Evolutionary conservation across 2,113 vertebrate genomes (phyloP).

Genomic region (Campylorhamphus procurvoides): DNA sequence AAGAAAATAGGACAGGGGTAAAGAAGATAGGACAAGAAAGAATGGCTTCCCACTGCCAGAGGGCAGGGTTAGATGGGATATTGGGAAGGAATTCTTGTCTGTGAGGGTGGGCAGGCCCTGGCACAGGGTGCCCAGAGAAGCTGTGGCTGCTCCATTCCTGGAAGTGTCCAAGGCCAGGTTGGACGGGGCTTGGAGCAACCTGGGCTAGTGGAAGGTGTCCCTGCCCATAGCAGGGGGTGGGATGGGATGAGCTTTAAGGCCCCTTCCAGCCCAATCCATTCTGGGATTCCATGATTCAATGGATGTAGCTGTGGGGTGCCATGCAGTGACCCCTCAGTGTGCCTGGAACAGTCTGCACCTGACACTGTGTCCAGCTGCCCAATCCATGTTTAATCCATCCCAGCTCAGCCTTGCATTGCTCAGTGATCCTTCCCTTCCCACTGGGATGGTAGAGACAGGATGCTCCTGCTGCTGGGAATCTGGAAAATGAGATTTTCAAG

Average conservation of each 20-base stretch:
- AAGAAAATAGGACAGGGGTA: not conserved
- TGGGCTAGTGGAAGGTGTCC: not conserved
- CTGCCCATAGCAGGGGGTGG: not conserved
- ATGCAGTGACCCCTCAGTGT: not conserved
- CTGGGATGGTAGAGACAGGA: not conserved
- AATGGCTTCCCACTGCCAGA: not conserved
- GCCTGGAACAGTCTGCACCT: not conserved
- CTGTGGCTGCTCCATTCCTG: not conserved
- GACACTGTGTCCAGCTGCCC: not conserved
- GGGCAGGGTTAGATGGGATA: not conserved
- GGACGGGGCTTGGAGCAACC: not conserved
- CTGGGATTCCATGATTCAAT: not conserved
- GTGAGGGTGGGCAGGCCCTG: not conserved
- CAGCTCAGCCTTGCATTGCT: not conserved
- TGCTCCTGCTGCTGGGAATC: not conserved
- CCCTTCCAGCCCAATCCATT: not conserved
- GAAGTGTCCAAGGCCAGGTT: not conserved
- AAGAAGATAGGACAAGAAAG: not conserved
- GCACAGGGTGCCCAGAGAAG: not conserved
- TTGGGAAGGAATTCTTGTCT: not conserved
- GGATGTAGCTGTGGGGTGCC: not conserved
- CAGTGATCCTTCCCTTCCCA: rapidly evolving
- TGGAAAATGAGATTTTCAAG: not conserved
- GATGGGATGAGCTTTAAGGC: not conserved
- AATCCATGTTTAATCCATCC: not conserved